Conservation (phyloP, 2,113 vertebrate genomes). For the Pygoscelis adeliae region DNA sequence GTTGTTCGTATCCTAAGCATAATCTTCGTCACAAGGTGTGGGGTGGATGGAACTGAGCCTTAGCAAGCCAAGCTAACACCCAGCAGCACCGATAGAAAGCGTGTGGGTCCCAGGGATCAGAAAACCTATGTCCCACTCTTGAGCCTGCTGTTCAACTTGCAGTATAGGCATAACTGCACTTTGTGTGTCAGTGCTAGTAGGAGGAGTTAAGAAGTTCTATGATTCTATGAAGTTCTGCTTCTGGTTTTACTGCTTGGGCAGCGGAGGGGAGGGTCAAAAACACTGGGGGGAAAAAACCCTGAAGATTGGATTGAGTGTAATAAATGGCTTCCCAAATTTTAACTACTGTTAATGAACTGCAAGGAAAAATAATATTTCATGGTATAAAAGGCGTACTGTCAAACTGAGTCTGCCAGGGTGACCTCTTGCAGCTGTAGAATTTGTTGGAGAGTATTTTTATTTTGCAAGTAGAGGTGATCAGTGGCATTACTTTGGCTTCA, state of each 20-base stretch:
- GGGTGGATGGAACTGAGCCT: background rate
- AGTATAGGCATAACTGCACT: background rate
- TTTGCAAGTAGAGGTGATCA: background rate
- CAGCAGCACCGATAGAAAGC: background rate
- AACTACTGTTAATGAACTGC: background rate
- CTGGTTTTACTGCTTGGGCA: background rate
- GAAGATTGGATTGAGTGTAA: background rate
- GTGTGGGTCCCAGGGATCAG: fast-evolving
- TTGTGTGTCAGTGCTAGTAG: background rate
- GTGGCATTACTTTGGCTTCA: background rate
- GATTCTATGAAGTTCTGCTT: background rate
- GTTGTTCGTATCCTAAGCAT: fast-evolving
- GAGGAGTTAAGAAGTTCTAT: background rate
- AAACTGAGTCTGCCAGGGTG: background rate
- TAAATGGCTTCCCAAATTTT: background rate
- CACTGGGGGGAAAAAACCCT: background rate
- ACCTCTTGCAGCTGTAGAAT: background rate
- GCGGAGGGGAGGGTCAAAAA: background rate
- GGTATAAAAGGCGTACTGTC: background rate
- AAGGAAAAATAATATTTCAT: background rate
- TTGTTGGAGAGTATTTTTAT: background rate
- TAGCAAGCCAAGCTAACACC: background rate
- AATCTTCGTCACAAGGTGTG: background rate
- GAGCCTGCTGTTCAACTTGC: background rate
- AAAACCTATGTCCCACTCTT: background rate